Evolutionary conservation across 2,888 invertebrate genomes (phyloP).

Genomic region (Acleris literana): DNA sequence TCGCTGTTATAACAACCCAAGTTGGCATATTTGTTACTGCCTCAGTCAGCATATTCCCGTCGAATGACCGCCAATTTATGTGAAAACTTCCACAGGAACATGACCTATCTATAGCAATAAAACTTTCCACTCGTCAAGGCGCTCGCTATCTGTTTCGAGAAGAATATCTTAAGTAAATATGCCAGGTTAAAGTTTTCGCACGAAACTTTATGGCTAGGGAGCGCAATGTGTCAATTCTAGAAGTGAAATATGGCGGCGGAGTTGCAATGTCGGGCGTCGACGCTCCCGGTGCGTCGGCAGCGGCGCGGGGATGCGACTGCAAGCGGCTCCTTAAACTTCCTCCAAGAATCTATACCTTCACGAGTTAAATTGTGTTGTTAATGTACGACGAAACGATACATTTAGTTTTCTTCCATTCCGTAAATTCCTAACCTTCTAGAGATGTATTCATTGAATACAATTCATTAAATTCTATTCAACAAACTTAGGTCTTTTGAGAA

Average conservation of each 20-base stretch:
- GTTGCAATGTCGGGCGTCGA: conserved; percentile 64
- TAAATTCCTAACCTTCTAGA: too few species aligned
- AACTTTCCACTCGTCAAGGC: conserved; percentile 81
- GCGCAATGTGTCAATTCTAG: conserved; percentile 78
- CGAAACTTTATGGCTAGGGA: conserved; percentile 70
- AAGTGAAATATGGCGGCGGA: conserved; percentile 78
- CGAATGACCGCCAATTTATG: conserved; percentile 84
- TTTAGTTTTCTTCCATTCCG: too few species aligned
- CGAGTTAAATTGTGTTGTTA: not conserved
- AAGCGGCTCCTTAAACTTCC: conserved; percentile 20
- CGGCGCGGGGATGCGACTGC: not conserved
- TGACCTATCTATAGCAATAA: conserved; percentile 80
- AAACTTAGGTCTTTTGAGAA: too few species aligned
- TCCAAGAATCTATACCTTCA: not conserved
- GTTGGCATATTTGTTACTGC: conserved; percentile 83
- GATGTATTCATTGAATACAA: too few species aligned
- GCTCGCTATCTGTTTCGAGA: conserved; percentile 70
- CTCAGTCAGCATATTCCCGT: conserved; percentile 83
- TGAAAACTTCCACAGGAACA: conserved; percentile 77
- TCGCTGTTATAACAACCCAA: conserved; percentile 82
- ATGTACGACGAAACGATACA: not conserved
- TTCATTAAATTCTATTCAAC: too few species aligned
- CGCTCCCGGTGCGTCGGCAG: conserved; percentile 70
- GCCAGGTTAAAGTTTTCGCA: conserved; percentile 78
- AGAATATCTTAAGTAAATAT: conserved; percentile 79